Evolutionary conservation across 1,140 invertebrate species (phyloP), one percentile per base, ranked within the genome.

Genomic region (Pseudomyrmex pallidus): DNA sequence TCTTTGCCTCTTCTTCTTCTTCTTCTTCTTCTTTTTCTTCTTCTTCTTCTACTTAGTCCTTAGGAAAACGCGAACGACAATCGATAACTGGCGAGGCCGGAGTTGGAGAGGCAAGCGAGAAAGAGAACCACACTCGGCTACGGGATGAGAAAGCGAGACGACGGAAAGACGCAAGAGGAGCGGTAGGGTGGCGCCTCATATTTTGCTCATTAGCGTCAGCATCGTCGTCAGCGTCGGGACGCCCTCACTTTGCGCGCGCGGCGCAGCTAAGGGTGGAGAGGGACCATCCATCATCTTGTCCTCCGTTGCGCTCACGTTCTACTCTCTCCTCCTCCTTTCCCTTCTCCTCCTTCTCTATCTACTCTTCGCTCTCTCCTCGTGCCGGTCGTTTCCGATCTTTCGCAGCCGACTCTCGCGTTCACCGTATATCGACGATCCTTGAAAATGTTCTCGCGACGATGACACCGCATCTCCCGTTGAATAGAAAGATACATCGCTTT

Each of bases 141-240:
- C 78, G 68, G 72, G 85, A 56, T 59, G 67, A 78, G 83, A 77
- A 25, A 77, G 68, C 52, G 67, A 72, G 82, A 84, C 57, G 64
- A 48, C 20, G 83, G 66, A 61, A 66, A 67, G 84, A 85, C 78
- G 76, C 84, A 74, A 59, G 76, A 74, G 86, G 80, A 54, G 67
- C 57, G 54, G 83, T 63, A 77, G 77, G 90, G 92, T 91, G 92
- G 92, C 91, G 92, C 90, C 93, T 94, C 92, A 94, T 93, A 93
- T 94, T 94, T 94, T 94, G 93, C 93, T 94, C 93, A 94, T 94
- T 94, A 94, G 93, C 92, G 93, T 93, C 91, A 93, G 92, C 92
- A 91, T 91, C 92, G 92, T 93, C 92, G 92, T 91, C 89, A 92
- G 91, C 91, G 90, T 90, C 91, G 90, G 87, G 92, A 91, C 91